Evolutionary conservation across 2,888 invertebrate genomes (phyloP), one percentile per base, ranked within the genome.

Genomic region (Exephanes ischioxanthus): DNA sequence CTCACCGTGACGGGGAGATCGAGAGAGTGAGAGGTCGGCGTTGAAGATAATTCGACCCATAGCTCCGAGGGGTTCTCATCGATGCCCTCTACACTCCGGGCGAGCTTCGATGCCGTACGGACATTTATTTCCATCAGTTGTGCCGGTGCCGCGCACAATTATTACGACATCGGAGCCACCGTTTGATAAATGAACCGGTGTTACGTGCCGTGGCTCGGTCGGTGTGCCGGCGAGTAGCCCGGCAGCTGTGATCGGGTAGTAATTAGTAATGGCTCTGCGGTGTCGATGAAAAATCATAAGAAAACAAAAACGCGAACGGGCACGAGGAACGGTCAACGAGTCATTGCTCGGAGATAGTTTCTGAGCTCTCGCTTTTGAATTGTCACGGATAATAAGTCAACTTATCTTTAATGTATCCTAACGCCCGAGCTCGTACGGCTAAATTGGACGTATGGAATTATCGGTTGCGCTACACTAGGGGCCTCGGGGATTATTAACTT

Each of bases 151-250:
- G 77, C 67, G 41, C 53, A 67, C 77, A 77, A 77, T 77, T 77
- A 77, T 77, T 77, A 77, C 77, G 77, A 77, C 77, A 67, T 45
- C 41, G 77, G 33, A 77, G 33, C 63, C 66, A 67, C 77, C 77
- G 53, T 77, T 77, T 77, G 77, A 77, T 77, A 77, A 77, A 77
- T 67, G 53, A 55, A 53, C 77, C 53, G 53, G 77, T 33, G 63
- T 33, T 33, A 66, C 77, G 53, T 67, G 51, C 77, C 53, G 26
- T 22, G 9, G 26, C 48, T 41, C 70, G 45, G 30, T 48, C 73
- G 75, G 19, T 51, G 30, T 37, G 19, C 30, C 45, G 45, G 45
- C 16, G 45, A 75, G 26, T 58, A 58, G 63, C 63, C 16, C 63
- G 30, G 63, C n/a, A 63, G 63, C 30, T 30, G 63, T 16, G 63